phyloP scores from a whole-genome alignment of 2,888 invertebrate species.

The Apoderus coryli region DNA sequence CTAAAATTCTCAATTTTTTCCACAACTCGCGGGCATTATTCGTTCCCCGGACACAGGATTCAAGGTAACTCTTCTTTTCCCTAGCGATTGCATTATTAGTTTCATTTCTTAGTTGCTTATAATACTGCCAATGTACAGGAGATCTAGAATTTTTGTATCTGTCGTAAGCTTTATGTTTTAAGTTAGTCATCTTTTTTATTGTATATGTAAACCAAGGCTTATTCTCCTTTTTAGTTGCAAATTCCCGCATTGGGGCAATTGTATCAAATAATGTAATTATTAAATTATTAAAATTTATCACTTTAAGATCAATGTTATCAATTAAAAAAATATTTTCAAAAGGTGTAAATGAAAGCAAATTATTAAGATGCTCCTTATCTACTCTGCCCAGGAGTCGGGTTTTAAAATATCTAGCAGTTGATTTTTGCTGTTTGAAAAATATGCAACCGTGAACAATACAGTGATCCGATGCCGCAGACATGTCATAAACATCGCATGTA shows the following conservation, averaged over 20 bases:
- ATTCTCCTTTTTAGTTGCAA: not conserved
- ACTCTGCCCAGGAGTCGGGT: not conserved
- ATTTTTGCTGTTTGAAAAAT: too few species aligned
- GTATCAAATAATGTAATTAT: not conserved
- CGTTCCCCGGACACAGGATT: not conserved
- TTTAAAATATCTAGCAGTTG: too few species aligned
- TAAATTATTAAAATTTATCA: not conserved
- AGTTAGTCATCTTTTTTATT: not conserved
- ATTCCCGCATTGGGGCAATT: not conserved
- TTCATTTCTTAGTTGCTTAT: not conserved
- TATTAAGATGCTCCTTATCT: not conserved
- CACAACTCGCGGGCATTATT: not conserved
- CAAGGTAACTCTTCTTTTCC: not conserved
- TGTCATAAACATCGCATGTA: too few species aligned
- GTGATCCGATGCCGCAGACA: too few species aligned
- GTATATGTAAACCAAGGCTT: constrained; percentile 1
- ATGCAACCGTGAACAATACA: too few species aligned
- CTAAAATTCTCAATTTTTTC: not conserved
- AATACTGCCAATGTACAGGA: not conserved
- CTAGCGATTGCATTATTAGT: not conserved
- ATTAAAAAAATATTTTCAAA: not conserved
- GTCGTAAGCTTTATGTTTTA: not conserved
- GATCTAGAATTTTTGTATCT: not conserved
- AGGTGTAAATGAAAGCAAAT: not conserved
- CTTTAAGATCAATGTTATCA: not conserved